Evolutionary conservation across 2,113 vertebrate genomes (phyloP).

Genomic region (Sprattus sprattus): DNA sequence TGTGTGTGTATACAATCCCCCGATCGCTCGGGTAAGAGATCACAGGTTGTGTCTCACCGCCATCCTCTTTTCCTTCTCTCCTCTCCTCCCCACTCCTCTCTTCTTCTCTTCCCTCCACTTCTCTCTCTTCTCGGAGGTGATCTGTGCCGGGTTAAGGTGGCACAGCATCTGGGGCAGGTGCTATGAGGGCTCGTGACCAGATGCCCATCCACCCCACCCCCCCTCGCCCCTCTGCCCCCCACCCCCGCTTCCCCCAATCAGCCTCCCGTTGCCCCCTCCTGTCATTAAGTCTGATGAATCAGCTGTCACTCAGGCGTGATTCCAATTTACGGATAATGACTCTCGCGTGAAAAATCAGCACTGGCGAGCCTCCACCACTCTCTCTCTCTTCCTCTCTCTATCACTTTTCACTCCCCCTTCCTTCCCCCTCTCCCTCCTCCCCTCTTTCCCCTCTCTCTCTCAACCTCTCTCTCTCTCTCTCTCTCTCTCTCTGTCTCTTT

Average conservation of each 20-base stretch:
- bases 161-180: slow-evolving; percentile 56
- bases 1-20: neutral
- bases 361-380: slow-evolving; percentile 63
- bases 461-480: slow-evolving; percentile 26
- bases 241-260: slow-evolving; percentile 69
- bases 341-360: slow-evolving; percentile 85
- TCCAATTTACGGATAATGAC: slow-evolving; percentile 87
- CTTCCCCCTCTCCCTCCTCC: slow-evolving; percentile 21
- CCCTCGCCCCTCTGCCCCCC: slow-evolving; percentile 37
- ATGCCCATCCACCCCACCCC: slow-evolving; percentile 57
- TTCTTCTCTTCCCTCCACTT: slow-evolving; percentile 9
- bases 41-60: neutral
- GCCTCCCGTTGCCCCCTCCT: slow-evolving; percentile 67
- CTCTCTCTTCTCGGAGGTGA: slow-evolving; percentile 12
- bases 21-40: neutral
- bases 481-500: slow-evolving; percentile 36
- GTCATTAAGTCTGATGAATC: slow-evolving; percentile 88
- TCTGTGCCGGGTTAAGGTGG: slow-evolving; percentile 49
- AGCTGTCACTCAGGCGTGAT: slow-evolving; percentile 84
- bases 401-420: slow-evolving; percentile 11
- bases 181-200: slow-evolving; percentile 56
- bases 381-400: slow-evolving; percentile 40
- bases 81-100: neutral
- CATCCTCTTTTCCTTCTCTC: neutral
- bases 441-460: slow-evolving; percentile 17